A percentile compares a stretch with the other conserved stretches of the same genome.
phyloP scores from a whole-genome alignment of 2,888 invertebrate genomes.

The Thymelicus lineola region DNA sequence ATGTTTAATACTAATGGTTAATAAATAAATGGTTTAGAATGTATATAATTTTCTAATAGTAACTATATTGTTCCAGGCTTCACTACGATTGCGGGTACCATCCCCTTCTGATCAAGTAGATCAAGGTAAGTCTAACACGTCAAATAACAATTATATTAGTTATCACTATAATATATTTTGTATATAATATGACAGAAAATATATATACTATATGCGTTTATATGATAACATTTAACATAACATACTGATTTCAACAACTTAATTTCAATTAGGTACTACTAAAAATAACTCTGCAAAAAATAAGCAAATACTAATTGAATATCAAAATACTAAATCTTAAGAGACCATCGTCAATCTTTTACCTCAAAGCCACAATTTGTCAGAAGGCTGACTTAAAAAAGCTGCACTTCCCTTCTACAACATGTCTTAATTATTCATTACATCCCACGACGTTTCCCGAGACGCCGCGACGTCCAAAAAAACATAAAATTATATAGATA shows the following conservation, averaged over 20 bases:
- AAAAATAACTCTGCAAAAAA: no score
- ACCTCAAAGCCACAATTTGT: constrained; percentile 18
- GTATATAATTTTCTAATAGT: no score
- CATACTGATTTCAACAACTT: no score
- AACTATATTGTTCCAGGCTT: constrained; percentile 73
- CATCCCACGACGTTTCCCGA: constrained; percentile 68
- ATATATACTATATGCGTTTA: no score
- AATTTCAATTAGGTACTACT: no score
- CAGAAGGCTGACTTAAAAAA: constrained; percentile 47
- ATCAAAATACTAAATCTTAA: no score
- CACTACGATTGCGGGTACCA: constrained; percentile 72
- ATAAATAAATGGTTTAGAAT: no score
- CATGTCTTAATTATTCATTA: constrained; percentile 82
- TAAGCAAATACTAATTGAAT: no score
- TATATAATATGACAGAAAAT: no score
- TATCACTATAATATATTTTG: no score
- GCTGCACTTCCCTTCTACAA: constrained; percentile 65
- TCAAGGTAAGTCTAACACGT: constrained; percentile 71
- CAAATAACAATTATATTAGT: not conserved
- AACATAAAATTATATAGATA: constrained; percentile 77
- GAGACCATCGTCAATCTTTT: not conserved
- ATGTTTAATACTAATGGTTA: no score
- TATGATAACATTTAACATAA: no score
- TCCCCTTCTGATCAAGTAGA: constrained; percentile 77
- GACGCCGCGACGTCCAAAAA: constrained; percentile 63